Conservation (phyloP, 2,113 vertebrate genomes). For the Lagopus muta region DNA sequence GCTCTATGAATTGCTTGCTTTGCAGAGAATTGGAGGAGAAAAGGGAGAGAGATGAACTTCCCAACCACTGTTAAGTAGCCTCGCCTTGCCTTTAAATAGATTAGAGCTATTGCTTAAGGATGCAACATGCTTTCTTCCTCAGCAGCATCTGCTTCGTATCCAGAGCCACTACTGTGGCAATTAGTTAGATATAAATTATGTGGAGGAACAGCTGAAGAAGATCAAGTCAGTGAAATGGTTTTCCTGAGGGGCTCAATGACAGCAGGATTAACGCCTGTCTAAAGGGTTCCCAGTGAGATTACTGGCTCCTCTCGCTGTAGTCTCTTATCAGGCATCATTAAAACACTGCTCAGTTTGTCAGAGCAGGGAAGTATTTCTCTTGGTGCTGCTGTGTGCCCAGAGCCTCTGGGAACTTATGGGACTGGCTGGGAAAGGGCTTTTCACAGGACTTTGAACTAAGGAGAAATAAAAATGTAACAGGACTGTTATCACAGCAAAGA, state of each 20-base stretch:
- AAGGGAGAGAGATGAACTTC: background rate
- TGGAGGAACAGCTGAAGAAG: constrained; percentile 62
- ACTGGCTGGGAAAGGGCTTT: constrained; percentile 6
- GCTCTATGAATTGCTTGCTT: background rate
- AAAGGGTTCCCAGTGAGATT: constrained; percentile 37
- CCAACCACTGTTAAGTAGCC: background rate
- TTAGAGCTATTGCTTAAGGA: constrained; percentile 37
- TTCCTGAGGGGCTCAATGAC: constrained; percentile 65
- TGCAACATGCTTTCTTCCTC: constrained; percentile 17
- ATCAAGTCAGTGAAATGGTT: constrained; percentile 55
- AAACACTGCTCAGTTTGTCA: constrained; percentile 23
- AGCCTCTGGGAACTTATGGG: background rate
- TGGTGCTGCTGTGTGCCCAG: background rate
- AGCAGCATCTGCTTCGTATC: constrained; percentile 57
- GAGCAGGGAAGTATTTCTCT: background rate
- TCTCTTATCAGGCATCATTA: constrained; percentile 43
- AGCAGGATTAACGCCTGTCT: constrained; percentile 60
- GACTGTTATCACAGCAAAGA: background rate
- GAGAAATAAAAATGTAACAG: background rate
- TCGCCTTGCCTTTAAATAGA: constrained; percentile 32
- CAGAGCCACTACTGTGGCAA: constrained; percentile 24
- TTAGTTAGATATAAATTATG: constrained; percentile 65
- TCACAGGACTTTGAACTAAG: background rate
- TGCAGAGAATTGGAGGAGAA: background rate
- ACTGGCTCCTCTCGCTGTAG: constrained; percentile 16